Base-by-base conservation (phyloP, 2,797 vertebrate species). In the Anguilla marmorata region DNA sequence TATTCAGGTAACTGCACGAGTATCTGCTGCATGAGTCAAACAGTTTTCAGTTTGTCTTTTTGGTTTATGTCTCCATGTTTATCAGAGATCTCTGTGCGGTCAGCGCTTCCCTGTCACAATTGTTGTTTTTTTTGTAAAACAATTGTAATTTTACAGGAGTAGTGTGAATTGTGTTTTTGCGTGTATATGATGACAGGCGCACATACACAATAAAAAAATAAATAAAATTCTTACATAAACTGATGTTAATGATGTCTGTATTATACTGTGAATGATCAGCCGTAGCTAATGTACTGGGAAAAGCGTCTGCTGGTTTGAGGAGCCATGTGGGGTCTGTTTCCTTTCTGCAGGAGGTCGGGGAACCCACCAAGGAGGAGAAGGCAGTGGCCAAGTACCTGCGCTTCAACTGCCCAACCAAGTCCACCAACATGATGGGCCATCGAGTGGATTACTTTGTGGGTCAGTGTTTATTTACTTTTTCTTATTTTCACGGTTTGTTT, bases 401-500 rank as follows among this genome's bases (percentile, higher is more conserved):
- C 63, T 99, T 99, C 93, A 99, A 99, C 95, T 99, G 98, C 92
- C 97, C 98, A 69, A 98, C 97, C 90, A 99, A 99, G 94, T 99
- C 99, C 90, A 99, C 99, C 85, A 99, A 98, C 94, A 99, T 99
- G 98, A 97, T 99, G 97, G 98, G 98, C 63, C 99, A 99, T 92
- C 91, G 98, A 69, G 98, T 99, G 82, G 98, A 99, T 95, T 99
- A 99, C 94, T 99, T 99, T 90, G 96, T 97, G 60, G 99, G 99
- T 99, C 92, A 93, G 97, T 93, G 87, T 30, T 84, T 56, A 30
- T 14, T 2, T 88, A 74, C 37, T 4, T 50, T 86, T 21, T 4
- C 56, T 4, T 30, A 24, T 33, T 58, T 79, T 5, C 30, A 11
- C 7, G 1, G 5, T 30, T 24, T 72, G n/a, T 27, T 72, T 72